Evolutionary conservation across 2,888 invertebrate genomes (phyloP).

Genomic region (Caenorhabditis drosophilae): DNA sequence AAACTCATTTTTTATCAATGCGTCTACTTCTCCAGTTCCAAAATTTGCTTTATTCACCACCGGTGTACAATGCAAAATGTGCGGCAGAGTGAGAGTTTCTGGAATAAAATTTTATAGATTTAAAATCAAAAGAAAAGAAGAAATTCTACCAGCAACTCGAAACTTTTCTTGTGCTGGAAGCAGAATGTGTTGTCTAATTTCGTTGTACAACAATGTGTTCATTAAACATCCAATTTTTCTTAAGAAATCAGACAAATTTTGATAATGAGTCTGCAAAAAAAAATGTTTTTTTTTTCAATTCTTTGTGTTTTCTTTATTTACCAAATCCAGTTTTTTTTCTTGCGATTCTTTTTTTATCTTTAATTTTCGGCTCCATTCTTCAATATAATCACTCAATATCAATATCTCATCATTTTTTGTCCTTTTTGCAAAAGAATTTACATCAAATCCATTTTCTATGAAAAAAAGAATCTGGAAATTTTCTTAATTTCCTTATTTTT

Average conservation of each 20-base stretch:
- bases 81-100: slow-evolving; percentile 14
- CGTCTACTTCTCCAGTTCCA: neutral
- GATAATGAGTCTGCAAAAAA: neutral
- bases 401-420: slow-evolving; percentile 3
- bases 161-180: no score
- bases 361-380: slow-evolving; percentile 1
- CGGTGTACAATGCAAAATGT: slow-evolving; percentile 18
- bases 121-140: neutral
- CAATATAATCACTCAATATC: slow-evolving; percentile 11
- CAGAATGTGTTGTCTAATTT: no score
- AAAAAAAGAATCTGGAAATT: slow-evolving; percentile 9
- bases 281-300: no score
- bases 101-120: no score
- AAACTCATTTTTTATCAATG: no score
- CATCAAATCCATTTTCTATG: slow-evolving; percentile 14
- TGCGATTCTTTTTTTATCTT: slow-evolving; percentile 1
- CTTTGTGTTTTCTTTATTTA: neutral
- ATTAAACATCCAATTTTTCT: no score
- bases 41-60: slow-evolving; percentile 2
- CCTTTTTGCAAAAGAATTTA: slow-evolving; percentile 19
- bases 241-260: neutral
- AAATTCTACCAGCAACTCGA: no score
- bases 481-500: slow-evolving; percentile 8
- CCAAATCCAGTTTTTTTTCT: neutral
- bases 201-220: no score